Percentiles rank a stretch among this genome's conserved stretches.
These are phyloP conservation scores for Pantelozetes paolii DNA, from an alignment of 2,888 invertebrate genomes.

Conservation along the genomic window DNA sequence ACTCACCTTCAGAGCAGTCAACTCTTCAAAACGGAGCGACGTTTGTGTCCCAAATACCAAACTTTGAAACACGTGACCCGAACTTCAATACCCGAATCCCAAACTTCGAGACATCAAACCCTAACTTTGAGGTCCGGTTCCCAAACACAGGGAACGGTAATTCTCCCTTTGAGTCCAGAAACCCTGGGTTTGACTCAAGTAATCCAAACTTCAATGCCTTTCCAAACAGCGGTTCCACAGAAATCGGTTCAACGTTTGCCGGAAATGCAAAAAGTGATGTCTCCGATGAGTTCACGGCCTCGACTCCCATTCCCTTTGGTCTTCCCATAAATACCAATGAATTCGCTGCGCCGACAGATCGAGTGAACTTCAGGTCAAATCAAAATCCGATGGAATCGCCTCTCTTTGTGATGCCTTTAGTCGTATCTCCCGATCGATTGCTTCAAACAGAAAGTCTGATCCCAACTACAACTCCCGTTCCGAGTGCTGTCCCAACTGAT, in stretches of 20 bases:
- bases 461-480: not conserved
- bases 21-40: too few relatives aligned
- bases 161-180: too few relatives aligned
- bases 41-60: not conserved
- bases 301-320: conserved; percentile 6
- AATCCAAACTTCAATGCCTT: not conserved
- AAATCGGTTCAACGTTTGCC: conserved; percentile 5
- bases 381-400: not conserved
- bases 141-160: too few relatives aligned
- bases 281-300: not conserved
- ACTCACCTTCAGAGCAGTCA: not conserved
- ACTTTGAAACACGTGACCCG: not conserved
- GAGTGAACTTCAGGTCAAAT: not conserved
- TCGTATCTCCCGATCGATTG: conserved; percentile 16
- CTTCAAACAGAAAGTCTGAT: not conserved
- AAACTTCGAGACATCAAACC: not conserved
- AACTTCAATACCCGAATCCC: not conserved
- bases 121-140: too few relatives aligned
- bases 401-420: conserved; percentile 8
- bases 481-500: too few relatives aligned
- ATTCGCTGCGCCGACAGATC: too few relatives aligned
- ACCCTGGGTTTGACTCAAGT: too few relatives aligned
- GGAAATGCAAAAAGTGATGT: not conserved
- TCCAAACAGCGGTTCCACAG: not conserved
- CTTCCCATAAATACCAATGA: too few relatives aligned